phyloP scores from a whole-genome alignment of 1,140 invertebrate genomes.

The Geopemphigus sp. region DNA sequence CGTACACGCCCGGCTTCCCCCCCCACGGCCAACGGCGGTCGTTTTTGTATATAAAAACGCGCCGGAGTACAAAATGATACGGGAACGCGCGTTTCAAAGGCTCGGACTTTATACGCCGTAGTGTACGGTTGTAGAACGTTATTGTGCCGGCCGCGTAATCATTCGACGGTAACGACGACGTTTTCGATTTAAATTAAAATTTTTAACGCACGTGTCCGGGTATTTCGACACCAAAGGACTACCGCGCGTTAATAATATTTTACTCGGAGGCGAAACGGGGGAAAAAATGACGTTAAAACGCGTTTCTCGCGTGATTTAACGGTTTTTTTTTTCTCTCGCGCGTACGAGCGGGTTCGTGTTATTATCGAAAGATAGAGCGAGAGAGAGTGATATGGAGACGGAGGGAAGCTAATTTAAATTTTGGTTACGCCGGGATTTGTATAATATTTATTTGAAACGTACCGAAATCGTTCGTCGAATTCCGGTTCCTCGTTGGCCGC shows the following conservation, averaged over 20 bases:
- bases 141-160: neutral
- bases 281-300: conserved; percentile 35
- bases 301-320: conserved; percentile 24
- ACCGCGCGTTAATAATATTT: conserved; percentile 28
- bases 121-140: no score
- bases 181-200: conserved; percentile 8
- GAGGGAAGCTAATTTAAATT: conserved; percentile 43
- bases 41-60: no score
- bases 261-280: neutral
- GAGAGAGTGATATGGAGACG: no score
- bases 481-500: conserved; percentile 9
- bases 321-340: conserved; percentile 14
- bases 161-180: neutral
- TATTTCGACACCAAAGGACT: conserved; percentile 1
- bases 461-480: conserved; percentile 5
- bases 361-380: conserved; percentile 41
- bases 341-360: conserved; percentile 2
- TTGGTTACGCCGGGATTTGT: conserved; percentile 14
- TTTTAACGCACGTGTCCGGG: neutral
- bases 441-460: conserved; percentile 32
- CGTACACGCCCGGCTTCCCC: no score
- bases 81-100: neutral
- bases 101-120: no score
- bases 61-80: no score
- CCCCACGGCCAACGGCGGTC: no score